Evolutionary conservation across 2,797 vertebrate genomes (phyloP), one percentile per base, ranked within the genome.

Genomic region (Onychomys leucogaster): DNA sequence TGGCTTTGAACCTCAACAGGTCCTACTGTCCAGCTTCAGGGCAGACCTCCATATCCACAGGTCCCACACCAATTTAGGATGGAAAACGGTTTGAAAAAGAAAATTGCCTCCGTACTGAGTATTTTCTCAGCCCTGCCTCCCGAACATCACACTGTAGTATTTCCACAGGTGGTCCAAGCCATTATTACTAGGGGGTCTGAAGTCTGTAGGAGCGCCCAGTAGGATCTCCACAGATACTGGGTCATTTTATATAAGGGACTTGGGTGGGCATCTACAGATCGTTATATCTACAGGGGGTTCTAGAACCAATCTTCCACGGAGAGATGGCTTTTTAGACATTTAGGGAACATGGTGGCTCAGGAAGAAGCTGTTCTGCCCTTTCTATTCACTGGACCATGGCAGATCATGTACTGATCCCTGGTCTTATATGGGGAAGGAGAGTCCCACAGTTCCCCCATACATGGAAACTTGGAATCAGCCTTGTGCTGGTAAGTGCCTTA

Each of bases 351-450:
- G 13, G 27, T 4, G 27, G 23, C 41, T 23, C 6, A 41, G 69
- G 46, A 10, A 29, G 0, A 49, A 73, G 27, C 23, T 6, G 1
- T 6, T 13, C 13, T 43, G 6, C 27, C 46, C 52, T 91, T 71
- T 29, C 65, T 32, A n/a, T 34, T 25, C 41, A 65, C 7, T 29
- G 16, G 17, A 3, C 1, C 0, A 0, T 5, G 19, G 69, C 8
- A 2, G 37, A 11, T 49, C 25, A 11, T 21, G 9, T 11, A 4
- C 2, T 7, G 29, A 77, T 21, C 17, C 6, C 9, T 34, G 52
- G 55, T 19, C 29, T 2, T 4, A 6, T 1, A 12, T 12, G 37
- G 77, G 52, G 11, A 27, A 78, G 27, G 90, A 75, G 8, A 34
- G 34, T 2, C 10, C 34, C 25, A 37, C 14, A 32, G 71, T 41